Evolutionary conservation across 1,140 invertebrate species (phyloP), one percentile per base, ranked within the genome.

Genomic region (Listronotus oregonensis): DNA sequence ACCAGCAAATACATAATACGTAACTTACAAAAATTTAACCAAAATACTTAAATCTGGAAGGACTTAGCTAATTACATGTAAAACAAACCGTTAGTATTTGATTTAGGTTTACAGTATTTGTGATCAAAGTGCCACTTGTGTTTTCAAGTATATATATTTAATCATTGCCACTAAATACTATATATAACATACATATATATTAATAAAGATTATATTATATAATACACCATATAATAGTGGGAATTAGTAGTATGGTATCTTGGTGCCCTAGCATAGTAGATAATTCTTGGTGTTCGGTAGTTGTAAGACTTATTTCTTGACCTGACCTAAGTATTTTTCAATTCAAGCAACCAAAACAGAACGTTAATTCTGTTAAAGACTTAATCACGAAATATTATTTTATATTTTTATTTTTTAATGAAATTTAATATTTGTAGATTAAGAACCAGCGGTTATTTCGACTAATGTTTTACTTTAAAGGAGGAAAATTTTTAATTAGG

Each of bases 81-180:
- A 63, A 57, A 42, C 27, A 39, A 55, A 55, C 55, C 44, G 37
- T 65, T 73, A 75, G 72, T 72, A 71, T 73, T 76, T 73, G 69
- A 72, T 73, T 77, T 77, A 75, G 74, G 73, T 77, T 77, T 73
- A 77, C 74, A 75, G 75, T 77, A 77, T 77, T 77, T 77, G 75
- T 77, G 75, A 77, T 77, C 70, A 72, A 77, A 77, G 75, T 77
- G 75, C 75, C 75, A 77, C 75, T 77, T 77, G 75, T 74, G 75
- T 77, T 77, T 68, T 75, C 75, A 77, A 77, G 75, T 77, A 77
- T 77, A 73, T 57, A 60, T 66, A 74, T 70, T 73, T 75, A 77
- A 77, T 77, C 71, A 77, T 73, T 71, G 74, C 75, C 74, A 77
- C 73, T 77, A 70, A 77, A 66, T 59, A 76, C 70, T 74, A 75